Percentiles rank a stretch among this genome's conserved stretches.
phyloP scores from a whole-genome alignment of 92 coral and sea anemone genomes.

The Paragorgia papillata region DNA sequence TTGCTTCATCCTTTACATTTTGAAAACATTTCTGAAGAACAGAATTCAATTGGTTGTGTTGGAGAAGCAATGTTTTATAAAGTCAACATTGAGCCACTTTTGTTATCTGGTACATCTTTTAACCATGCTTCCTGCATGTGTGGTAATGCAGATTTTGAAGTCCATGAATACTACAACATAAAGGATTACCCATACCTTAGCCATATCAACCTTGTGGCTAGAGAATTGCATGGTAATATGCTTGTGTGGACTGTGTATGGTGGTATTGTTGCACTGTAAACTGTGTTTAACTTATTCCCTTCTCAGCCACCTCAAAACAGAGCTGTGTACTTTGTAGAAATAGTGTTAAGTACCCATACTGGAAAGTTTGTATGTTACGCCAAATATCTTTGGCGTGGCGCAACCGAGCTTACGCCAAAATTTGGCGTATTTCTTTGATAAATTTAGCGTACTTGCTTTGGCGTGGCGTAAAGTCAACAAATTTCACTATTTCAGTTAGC shows the following conservation, averaged over 20 bases:
- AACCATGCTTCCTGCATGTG: conserved; percentile 40
- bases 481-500: too few relatives aligned
- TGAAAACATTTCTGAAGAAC: neutral
- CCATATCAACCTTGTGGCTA: neutral
- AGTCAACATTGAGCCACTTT: conserved; percentile 34
- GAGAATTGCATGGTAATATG: conserved; percentile 26
- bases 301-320: too few relatives aligned
- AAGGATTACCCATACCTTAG: conserved; percentile 9
- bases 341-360: too few relatives aligned
- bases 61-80: neutral
- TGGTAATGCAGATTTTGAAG: conserved; percentile 28
- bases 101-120: conserved; percentile 28
- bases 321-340: too few relatives aligned
- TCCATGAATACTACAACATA: neutral
- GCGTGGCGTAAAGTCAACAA: too few relatives aligned
- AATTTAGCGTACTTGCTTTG: too few relatives aligned
- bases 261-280: conserved; percentile 38
- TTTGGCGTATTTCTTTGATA: too few relatives aligned
- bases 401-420: too few relatives aligned
- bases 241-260: conserved; percentile 16
- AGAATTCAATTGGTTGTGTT: conserved; percentile 3
- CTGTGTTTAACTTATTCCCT: too few relatives aligned
- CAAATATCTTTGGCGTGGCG: too few relatives aligned
- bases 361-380: too few relatives aligned
- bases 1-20: neutral